Percentiles rank a stretch among this genome's conserved stretches.
Conservation (phyloP, 2,797 vertebrate species). For the Cottoperca gobio region DNA sequence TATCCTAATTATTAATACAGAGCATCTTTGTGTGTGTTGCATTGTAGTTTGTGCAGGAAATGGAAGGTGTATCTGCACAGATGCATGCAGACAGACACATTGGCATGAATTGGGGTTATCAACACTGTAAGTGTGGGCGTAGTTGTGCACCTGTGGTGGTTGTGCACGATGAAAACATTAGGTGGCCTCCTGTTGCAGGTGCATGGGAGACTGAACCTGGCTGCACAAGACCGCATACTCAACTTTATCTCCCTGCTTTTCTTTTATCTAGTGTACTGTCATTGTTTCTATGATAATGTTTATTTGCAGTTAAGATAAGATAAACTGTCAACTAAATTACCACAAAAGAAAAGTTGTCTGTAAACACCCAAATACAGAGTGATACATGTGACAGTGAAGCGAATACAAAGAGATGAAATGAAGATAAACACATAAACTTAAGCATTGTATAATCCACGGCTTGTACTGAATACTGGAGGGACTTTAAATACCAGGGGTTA, state of each 20-base stretch:
- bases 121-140: constrained; percentile 15
- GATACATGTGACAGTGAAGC: neutral
- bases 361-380: too few species aligned
- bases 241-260: neutral
- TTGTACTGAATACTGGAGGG: neutral
- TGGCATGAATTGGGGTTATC: neutral
- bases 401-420: neutral
- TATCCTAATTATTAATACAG: neutral
- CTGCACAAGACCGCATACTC: constrained; percentile 6
- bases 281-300: neutral
- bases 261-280: neutral
- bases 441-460: neutral
- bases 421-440: neutral
- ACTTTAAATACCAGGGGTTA: neutral
- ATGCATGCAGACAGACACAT: constrained; percentile 27
- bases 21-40: constrained; percentile 31
- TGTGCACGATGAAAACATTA: constrained; percentile 23
- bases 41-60: constrained; percentile 67
- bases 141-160: constrained; percentile 32
- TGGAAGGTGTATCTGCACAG: constrained; percentile 63
- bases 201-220: neutral
- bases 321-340: neutral
- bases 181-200: constrained; percentile 39
- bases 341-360: neutral
- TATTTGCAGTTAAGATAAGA: constrained; percentile 4